A percentile compares a stretch with the other conserved stretches of the same genome.
These are phyloP conservation scores for Mustela erminea DNA, from an alignment of 2,797 vertebrate species.

Conservation along the genomic window DNA sequence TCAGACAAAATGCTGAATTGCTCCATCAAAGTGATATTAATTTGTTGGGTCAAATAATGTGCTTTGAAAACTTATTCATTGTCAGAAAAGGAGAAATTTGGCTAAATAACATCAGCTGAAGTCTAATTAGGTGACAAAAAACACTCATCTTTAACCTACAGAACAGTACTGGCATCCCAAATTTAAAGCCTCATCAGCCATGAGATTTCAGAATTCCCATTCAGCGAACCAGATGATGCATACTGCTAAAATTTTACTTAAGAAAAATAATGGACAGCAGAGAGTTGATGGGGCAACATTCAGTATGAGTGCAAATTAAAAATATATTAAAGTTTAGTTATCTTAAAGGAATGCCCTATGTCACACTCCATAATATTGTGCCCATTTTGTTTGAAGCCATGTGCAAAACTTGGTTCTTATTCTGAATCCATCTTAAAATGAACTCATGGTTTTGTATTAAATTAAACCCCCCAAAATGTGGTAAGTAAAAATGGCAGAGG, in stretches of 20 bases:
- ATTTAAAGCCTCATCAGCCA: neutral
- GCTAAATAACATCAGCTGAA: neutral
- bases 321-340: neutral
- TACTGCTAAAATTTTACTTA: neutral
- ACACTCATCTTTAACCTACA: neutral
- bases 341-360: neutral
- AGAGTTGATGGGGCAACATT: neutral
- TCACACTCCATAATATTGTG: neutral
- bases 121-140: neutral
- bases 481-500: neutral
- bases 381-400: neutral
- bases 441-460: neutral
- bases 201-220: neutral
- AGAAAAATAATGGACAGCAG: neutral
- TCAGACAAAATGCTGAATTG: neutral
- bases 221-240: neutral
- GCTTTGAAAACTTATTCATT: neutral
- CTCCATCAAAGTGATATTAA: neutral
- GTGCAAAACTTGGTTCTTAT: neutral
- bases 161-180: neutral
- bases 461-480: neutral
- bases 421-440: neutral
- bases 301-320: neutral
- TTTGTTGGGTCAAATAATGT: neutral
- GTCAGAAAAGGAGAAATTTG: neutral